A percentile compares a stretch with the other conserved stretches of the same genome.
Conservation (phyloP, 2,797 vertebrate genomes). For the Sebastes iracundus region DNA sequence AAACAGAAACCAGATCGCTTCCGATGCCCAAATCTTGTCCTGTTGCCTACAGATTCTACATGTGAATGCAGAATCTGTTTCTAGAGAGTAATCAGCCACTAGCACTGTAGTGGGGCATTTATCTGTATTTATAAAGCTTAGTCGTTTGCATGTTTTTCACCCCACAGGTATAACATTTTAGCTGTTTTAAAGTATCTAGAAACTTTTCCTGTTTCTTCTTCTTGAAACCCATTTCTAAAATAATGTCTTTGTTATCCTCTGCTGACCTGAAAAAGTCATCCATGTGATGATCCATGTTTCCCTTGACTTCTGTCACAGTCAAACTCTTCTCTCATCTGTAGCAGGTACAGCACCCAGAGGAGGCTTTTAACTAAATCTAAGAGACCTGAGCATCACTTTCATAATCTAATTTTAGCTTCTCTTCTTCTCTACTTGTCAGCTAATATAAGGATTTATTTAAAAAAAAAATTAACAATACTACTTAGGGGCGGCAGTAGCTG, state of each 20-base stretch:
- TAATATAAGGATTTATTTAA: conserved; percentile 42
- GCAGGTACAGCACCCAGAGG: conserved; percentile 8
- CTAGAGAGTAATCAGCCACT: too few species aligned
- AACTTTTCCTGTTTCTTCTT: background rate
- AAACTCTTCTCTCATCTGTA: conserved; percentile 34
- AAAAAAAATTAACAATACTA: background rate
- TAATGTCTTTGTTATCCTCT: conserved; percentile 32
- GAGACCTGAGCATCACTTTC: conserved; percentile 30
- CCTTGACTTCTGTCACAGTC: conserved; percentile 39
- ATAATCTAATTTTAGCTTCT: conserved; percentile 51
- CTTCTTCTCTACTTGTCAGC: conserved; percentile 12
- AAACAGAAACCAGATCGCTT: too few species aligned
- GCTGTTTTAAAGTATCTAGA: background rate
- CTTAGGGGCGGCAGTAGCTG: background rate
- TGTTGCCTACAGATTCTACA: too few species aligned
- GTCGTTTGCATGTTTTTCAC: background rate
- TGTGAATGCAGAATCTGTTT: too few species aligned
- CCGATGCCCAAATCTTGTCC: too few species aligned
- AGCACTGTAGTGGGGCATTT: background rate
- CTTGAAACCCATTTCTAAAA: conserved; percentile 8
- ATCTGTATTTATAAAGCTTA: background rate
- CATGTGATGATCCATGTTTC: conserved; percentile 45
- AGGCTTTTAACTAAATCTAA: conserved; percentile 47
- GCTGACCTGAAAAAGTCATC: conserved; percentile 57
- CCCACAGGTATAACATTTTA: background rate